Evolutionary conservation across 2,113 vertebrate species (phyloP).

Genomic region (Eleginops maclovinus): DNA sequence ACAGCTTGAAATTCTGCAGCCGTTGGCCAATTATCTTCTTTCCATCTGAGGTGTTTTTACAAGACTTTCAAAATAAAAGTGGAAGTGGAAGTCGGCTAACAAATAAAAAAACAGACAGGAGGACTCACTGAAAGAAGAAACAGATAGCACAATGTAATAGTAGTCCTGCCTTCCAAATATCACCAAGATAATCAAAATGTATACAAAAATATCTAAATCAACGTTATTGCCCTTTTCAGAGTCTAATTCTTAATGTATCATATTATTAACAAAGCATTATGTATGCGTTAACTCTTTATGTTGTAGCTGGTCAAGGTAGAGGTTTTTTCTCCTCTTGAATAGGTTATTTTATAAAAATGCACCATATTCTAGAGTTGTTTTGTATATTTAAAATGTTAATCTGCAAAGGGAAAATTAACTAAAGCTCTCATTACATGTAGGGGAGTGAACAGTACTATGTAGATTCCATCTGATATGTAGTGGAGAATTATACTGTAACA

Average conservation of each 20-base stretch:
- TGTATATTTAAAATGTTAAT: neutral
- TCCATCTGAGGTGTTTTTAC: neutral
- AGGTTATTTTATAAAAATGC: neutral
- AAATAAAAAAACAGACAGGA: neutral
- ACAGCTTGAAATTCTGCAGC: neutral
- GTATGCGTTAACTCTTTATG: neutral
- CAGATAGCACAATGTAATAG: neutral
- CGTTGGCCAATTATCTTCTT: constrained; percentile 28
- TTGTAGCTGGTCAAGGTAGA: neutral
- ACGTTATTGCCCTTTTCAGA: neutral
- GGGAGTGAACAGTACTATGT: neutral
- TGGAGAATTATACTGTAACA: neutral
- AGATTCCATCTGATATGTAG: neutral
- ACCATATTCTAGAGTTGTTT: neutral
- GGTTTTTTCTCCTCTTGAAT: neutral
- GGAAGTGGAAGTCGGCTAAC: neutral
- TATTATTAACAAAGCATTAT: neutral
- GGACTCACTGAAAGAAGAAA: neutral
- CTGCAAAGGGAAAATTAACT: neutral
- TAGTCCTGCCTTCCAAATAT: neutral
- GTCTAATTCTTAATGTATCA: neutral
- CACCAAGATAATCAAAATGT: neutral
- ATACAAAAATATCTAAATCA: no score
- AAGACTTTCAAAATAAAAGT: constrained; percentile 67
- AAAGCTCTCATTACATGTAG: neutral